Evolutionary conservation across 2,113 vertebrate species (phyloP).

Genomic region (Lates calcarifer): DNA sequence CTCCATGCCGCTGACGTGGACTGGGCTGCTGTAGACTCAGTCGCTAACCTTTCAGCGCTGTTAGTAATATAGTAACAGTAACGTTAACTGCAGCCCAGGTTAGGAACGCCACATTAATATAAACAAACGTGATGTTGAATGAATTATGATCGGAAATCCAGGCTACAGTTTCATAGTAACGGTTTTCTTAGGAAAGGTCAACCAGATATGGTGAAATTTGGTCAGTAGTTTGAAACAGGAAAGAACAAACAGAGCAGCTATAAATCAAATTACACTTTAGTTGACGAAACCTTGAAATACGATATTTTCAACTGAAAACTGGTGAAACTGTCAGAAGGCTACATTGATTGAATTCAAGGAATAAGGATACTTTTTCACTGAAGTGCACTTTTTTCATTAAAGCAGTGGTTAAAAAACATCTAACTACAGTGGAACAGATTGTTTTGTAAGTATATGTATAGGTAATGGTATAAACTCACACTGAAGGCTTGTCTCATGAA

Average conservation of each 20-base stretch:
- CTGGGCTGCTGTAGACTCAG: neutral
- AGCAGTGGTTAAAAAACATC: no score
- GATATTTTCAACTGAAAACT: neutral
- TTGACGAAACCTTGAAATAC: neutral
- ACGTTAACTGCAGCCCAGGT: neutral
- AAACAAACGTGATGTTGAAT: neutral
- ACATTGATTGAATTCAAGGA: neutral
- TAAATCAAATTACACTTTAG: neutral
- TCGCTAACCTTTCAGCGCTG: neutral
- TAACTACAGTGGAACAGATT: neutral
- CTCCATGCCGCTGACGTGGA: constrained; percentile 83
- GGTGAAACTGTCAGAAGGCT: neutral
- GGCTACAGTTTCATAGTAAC: no score
- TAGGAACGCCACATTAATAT: neutral
- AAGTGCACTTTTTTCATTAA: neutral
- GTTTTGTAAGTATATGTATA: no score
- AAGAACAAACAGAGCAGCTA: no score
- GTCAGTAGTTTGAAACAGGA: neutral
- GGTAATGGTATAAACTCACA: no score
- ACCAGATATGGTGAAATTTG: no score
- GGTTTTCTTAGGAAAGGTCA: no score
- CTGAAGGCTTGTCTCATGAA: no score
- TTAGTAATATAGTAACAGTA: neutral
- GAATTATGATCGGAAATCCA: no score
- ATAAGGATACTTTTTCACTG: neutral